Evolutionary conservation across 1,140 invertebrate species (phyloP).

Genomic region (Achatina immaculata): DNA sequence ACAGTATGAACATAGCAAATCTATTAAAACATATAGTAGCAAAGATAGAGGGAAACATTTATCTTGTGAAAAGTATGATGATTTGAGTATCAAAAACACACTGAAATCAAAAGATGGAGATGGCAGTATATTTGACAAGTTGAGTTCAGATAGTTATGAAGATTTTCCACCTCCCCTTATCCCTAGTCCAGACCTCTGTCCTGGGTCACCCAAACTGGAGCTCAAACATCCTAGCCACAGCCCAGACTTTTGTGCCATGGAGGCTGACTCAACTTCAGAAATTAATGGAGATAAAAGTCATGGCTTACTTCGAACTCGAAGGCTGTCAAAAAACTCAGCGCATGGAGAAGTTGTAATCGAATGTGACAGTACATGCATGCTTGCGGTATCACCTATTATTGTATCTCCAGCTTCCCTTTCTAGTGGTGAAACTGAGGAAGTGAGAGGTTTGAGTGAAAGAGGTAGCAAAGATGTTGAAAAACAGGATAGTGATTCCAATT

Average conservation of each 20-base stretch:
- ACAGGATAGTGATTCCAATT: neutral
- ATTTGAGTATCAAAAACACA: neutral
- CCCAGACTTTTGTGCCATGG: slow-evolving; percentile 39
- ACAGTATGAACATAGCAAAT: neutral
- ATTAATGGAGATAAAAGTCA: neutral
- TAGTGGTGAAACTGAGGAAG: slow-evolving; percentile 17
- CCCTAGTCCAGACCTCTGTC: slow-evolving; percentile 8
- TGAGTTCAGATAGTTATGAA: neutral
- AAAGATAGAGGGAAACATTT: neutral
- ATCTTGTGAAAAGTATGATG: neutral
- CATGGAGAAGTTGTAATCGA: slow-evolving; percentile 24
- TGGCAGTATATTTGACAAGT: slow-evolving; percentile 35
- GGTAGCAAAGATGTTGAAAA: neutral
- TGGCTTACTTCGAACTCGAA: neutral
- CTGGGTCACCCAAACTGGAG: neutral
- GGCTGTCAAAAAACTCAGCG: neutral
- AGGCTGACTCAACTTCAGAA: slow-evolving; percentile 45
- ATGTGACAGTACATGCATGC: slow-evolving; percentile 47
- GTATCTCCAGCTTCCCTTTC: slow-evolving; percentile 38
- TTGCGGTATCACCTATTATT: slow-evolving; percentile 32
- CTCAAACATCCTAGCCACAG: neutral
- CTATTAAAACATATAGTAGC: neutral
- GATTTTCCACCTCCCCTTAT: slow-evolving; percentile 27
- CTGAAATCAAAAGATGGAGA: neutral
- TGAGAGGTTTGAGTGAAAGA: neutral